Evolutionary conservation across 2,113 vertebrate genomes (phyloP), one percentile per base, ranked within the genome.

Genomic region (Zapornia atra): DNA sequence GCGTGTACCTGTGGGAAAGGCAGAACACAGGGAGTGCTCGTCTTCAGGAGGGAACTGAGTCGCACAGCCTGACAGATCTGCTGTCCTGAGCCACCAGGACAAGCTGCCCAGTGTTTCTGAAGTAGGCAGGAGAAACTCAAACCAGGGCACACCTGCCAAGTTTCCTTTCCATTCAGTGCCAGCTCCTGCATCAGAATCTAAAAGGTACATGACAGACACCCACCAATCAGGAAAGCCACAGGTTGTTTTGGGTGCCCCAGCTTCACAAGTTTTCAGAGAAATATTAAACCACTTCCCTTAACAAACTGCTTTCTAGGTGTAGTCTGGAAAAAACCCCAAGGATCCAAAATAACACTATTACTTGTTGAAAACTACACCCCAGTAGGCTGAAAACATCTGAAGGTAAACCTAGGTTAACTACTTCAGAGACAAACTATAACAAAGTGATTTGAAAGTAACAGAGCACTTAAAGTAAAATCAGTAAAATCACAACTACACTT

Each of bases 1-100:
- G 98, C 0, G 99, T 99, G 98, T 99, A 99, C 98, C 99, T 99
- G 97, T 75, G 86, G 94, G 42, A n/a, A 36, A 50, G 69, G 71
- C 78, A 91, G 69, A 96, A 60, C 11, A 53, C 50, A 90, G n/a
- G 29, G 60, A 92, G 13, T 8, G 20, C 26, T 61, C 4, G 0
- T 17, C 26, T 57, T 64, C 2, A 0, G 4, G 7, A 84, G 73
- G 19, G 34, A 59, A 60, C 25, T 0, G 38, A 8, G 13, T 29
- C 59, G 40, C 63, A 64, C 48, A 76, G 21, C 13, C 61, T 60
- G 21, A 20, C 61, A 64, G 21, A 20, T 26, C 36, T 48, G 44
- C 66, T 17, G 31, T 1, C 42, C n/a, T 5, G 36, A 63, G 46
- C 59, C 19, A 64, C 22, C 40, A 56, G 34, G 50, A 92, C 54